phyloP scores from a whole-genome alignment of 2,888 invertebrate genomes.

The Sinelater perroti region DNA sequence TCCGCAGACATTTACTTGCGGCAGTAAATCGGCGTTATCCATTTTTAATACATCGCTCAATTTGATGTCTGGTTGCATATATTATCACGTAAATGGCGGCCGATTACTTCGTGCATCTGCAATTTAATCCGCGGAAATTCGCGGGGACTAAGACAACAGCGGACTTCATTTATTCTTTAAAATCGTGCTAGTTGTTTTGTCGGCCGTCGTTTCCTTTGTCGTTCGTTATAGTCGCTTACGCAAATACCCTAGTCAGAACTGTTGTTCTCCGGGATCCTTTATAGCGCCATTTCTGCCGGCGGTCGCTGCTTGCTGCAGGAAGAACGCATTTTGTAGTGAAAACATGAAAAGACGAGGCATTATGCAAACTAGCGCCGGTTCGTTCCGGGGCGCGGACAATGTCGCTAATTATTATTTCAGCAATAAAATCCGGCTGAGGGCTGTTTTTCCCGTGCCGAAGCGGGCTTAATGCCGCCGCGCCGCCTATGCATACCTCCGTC shows the following conservation, averaged over 20 bases:
- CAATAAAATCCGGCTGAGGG: not conserved
- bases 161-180: conserved; percentile 7
- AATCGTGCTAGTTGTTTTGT: conserved; percentile 6
- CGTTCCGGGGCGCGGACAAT: conserved; percentile 5
- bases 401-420: conserved; percentile 15
- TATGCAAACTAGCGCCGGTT: conserved; percentile 16
- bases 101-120: too few species aligned
- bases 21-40: too few species aligned
- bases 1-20: too few species aligned
- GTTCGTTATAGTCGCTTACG: conserved; percentile 5
- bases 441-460: conserved; percentile 2
- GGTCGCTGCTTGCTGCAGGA: conserved; percentile 1
- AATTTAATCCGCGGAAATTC: too few species aligned
- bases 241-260: conserved; percentile 12
- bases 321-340: conserved; percentile 1
- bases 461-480: too few species aligned
- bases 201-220: conserved; percentile 8
- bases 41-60: too few species aligned
- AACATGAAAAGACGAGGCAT: conserved; percentile 13
- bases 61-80: too few species aligned
- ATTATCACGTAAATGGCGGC: too few species aligned
- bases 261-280: conserved; percentile 11
- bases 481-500: not conserved
- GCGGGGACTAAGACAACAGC: too few species aligned
- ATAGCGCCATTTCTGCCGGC: conserved; percentile 5